phyloP scores from a whole-genome alignment of 2,113 vertebrate species.

The Symphodus melops region DNA sequence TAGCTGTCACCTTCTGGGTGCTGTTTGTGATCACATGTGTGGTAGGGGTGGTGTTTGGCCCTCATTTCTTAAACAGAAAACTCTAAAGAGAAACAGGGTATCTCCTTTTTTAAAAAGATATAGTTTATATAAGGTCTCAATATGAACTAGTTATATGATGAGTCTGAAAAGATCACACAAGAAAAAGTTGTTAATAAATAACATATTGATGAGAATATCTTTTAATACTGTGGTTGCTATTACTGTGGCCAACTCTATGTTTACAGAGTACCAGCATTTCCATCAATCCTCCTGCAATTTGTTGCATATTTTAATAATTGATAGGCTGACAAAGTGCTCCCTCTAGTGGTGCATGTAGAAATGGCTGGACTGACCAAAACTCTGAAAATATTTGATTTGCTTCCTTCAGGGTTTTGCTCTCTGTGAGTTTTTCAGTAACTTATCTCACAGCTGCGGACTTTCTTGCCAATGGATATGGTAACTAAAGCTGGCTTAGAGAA shows the following conservation, averaged over 20 bases:
- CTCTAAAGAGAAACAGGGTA: not conserved
- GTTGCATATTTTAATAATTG: not conserved
- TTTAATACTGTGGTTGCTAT: not conserved
- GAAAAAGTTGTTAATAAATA: not conserved
- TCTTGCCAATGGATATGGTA: too few species aligned
- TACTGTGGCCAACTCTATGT: not conserved
- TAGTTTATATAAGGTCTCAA: not conserved
- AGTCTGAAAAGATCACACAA: not conserved
- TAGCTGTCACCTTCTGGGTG: slow-evolving; percentile 81
- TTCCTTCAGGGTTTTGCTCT: not conserved
- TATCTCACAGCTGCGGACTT: not conserved
- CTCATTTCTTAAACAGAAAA: slow-evolving; percentile 69
- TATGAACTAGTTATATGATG: not conserved
- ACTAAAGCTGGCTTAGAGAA: not conserved
- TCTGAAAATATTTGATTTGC: not conserved
- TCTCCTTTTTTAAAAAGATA: not conserved
- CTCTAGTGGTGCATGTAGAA: slow-evolving; percentile 60
- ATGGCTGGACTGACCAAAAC: not conserved
- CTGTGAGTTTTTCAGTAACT: not conserved
- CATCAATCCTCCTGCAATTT: not conserved
- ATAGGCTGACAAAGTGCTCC: slow-evolving; percentile 48
- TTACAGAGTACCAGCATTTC: not conserved
- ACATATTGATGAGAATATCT: slow-evolving; percentile 13
- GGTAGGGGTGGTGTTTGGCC: slow-evolving; percentile 78
- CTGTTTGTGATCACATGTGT: slow-evolving; percentile 82